Evolutionary conservation across 2,888 invertebrate species (phyloP).

Genomic region (Callyntrura sp.): DNA sequence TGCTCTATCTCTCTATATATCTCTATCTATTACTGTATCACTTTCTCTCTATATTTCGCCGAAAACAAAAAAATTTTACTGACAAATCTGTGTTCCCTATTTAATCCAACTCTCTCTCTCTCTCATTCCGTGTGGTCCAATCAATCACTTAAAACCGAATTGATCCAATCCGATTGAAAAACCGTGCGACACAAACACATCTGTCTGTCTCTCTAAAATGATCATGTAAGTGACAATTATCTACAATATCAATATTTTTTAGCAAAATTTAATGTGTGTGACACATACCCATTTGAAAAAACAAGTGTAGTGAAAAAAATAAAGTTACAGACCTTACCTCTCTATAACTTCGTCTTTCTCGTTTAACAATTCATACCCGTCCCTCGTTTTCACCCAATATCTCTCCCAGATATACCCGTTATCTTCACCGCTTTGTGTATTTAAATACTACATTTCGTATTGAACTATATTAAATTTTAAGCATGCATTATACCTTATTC

Average conservation of each 20-base stretch:
- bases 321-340: not conserved
- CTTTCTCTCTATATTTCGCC: slow-evolving; percentile 53
- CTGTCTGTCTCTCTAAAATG: slow-evolving; percentile 71
- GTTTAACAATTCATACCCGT: not conserved
- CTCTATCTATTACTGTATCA: slow-evolving; percentile 67
- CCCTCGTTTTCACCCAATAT: not conserved
- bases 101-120: slow-evolving; percentile 41
- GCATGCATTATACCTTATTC: slow-evolving; percentile 21
- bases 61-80: slow-evolving; percentile 71
- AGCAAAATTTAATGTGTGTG: slow-evolving; percentile 46
- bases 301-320: slow-evolving; percentile 21
- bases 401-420: slow-evolving; percentile 12
- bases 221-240: slow-evolving; percentile 76
- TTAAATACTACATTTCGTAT: slow-evolving; percentile 14
- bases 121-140: slow-evolving; percentile 63
- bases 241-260: slow-evolving; percentile 41
- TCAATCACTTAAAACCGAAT: slow-evolving; percentile 73
- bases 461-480: slow-evolving; percentile 17
- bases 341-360: slow-evolving; percentile 2
- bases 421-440: slow-evolving; percentile 44
- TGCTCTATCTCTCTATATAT: slow-evolving; percentile 71
- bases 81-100: slow-evolving; percentile 74
- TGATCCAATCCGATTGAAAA: slow-evolving; percentile 76
- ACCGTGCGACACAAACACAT: slow-evolving; percentile 74
- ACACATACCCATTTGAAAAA: slow-evolving; percentile 41